phyloP scores from a whole-genome alignment of 2,113 vertebrate species.

The Hoplias malabaricus region DNA sequence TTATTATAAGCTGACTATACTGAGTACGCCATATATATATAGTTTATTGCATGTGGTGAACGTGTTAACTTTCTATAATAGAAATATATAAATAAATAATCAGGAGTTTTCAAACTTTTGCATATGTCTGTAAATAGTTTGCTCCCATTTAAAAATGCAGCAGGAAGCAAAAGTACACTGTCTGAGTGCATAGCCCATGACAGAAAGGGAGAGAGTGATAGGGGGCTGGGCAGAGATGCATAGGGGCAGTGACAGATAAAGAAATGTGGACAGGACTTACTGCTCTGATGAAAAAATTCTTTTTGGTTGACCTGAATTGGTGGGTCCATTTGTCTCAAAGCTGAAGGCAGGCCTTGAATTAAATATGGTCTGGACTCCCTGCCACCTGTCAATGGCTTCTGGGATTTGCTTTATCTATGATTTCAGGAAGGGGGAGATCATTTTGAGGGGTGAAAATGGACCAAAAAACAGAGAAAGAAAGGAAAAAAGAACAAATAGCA shows the following conservation, averaged over 20 bases:
- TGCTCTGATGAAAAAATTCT: background rate
- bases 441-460: background rate
- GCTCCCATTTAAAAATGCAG: too few relatives aligned
- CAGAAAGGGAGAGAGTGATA: conserved; percentile 30
- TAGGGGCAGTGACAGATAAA: background rate
- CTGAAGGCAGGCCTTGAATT: background rate
- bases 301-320: background rate
- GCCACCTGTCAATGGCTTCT: background rate
- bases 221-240: background rate
- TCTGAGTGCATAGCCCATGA: background rate
- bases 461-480: background rate
- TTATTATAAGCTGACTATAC: too few relatives aligned
- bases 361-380: background rate
- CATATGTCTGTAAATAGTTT: too few relatives aligned
- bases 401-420: background rate
- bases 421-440: background rate
- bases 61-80: too few relatives aligned
- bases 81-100: too few relatives aligned
- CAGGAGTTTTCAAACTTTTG: too few relatives aligned
- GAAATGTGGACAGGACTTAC: background rate
- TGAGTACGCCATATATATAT: too few relatives aligned
- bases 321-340: background rate
- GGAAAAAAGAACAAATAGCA: conserved; percentile 46
- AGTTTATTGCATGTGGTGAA: too few relatives aligned
- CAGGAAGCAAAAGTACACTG: conserved; percentile 10